Percentiles rank a stretch among this genome's conserved stretches.
Evolutionary conservation across 2,113 vertebrate species (phyloP).

Genomic region (Trachemys scripta): DNA sequence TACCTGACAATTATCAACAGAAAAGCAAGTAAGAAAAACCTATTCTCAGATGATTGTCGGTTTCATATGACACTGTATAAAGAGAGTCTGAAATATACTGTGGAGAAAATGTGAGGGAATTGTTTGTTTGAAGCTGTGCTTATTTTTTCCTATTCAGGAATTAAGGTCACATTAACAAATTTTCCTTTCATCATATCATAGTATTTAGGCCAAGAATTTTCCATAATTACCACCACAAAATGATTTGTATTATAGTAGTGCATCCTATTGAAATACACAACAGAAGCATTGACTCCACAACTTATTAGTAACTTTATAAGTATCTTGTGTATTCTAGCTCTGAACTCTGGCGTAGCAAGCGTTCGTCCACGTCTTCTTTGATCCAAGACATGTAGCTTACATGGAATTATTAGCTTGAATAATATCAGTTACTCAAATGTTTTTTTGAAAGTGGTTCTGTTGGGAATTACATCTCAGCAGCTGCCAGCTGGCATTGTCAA

Average conservation of each 20-base stretch:
- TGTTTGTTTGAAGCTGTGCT: background rate
- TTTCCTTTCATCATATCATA: background rate
- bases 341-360: background rate
- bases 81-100: background rate
- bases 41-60: background rate
- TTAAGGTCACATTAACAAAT: background rate
- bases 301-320: background rate
- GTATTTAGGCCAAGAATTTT: rapidly evolving
- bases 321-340: background rate
- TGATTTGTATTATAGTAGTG: background rate
- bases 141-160: background rate
- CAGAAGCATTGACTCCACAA: background rate
- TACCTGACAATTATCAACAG: conserved; percentile 55
- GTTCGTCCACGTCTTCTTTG: background rate
- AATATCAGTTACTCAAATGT: background rate
- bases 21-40: conserved; percentile 33
- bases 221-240: background rate
- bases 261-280: no score
- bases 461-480: background rate
- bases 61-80: background rate
- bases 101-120: background rate
- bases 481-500: background rate
- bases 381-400: rapidly evolving
- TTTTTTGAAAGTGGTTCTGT: background rate
- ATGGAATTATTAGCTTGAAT: background rate